A percentile compares a stretch with the other conserved stretches of the same genome.
Conservation (phyloP, 2,888 invertebrate species). For the Boloria selene region DNA sequence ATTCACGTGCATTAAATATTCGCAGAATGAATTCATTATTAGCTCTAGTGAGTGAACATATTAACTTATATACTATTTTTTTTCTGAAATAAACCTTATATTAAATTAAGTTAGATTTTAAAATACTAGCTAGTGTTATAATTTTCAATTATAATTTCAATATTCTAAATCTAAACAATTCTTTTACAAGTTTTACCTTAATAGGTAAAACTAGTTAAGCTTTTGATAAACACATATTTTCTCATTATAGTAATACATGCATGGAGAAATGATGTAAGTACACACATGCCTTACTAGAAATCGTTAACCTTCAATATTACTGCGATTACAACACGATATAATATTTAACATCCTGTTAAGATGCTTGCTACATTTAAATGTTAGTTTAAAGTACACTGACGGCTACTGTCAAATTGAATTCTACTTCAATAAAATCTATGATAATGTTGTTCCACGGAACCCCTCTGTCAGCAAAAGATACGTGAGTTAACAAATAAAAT, state of each 20-base stretch:
- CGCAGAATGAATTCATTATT: constrained; percentile 54
- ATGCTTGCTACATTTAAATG: not conserved
- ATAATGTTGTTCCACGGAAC: constrained; percentile 35
- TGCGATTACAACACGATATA: no score
- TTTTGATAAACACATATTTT: no score
- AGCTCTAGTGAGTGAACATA: not conserved
- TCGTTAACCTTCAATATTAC: no score
- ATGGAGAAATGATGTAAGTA: no score
- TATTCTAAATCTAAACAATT: no score
- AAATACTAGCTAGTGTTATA: not conserved
- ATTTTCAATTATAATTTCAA: not conserved
- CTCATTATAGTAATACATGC: no score
- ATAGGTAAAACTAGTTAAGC: no score
- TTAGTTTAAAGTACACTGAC: constrained; percentile 10
- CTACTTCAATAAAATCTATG: constrained; percentile 30
- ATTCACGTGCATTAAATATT: constrained; percentile 58
- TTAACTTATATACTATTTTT: no score
- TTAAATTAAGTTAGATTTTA: no score
- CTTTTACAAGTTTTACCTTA: no score
- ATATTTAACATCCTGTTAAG: not conserved
- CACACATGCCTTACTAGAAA: no score
- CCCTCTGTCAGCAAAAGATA: constrained; percentile 31
- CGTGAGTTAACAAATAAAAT: constrained; percentile 52
- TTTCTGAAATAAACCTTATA: no score
- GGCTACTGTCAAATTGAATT: constrained; percentile 24